These are phyloP conservation scores for Panulirus ornatus DNA, from an alignment of 1,140 invertebrate genomes.

Conservation along the genomic window DNA sequence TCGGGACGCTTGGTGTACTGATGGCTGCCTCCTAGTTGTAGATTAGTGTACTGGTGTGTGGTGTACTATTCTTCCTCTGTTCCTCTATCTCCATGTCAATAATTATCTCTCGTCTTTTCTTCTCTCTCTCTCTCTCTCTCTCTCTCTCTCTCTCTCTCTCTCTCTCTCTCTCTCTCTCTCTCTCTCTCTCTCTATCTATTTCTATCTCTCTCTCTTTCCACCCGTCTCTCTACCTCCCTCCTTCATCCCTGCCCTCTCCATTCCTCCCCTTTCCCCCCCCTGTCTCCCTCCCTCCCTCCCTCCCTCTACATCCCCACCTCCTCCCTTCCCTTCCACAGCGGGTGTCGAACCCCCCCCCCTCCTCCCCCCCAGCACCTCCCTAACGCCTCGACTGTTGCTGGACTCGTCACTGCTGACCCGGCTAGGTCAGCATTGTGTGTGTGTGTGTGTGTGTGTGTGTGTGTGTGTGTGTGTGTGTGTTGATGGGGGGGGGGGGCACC, in stretches of 20 bases:
- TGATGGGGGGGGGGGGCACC: too few relatives aligned
- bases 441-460: not conserved
- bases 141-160: conserved; percentile 10
- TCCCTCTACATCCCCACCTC: not conserved
- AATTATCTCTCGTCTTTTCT: too few relatives aligned
- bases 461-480: conserved; percentile 6
- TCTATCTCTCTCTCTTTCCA: too few relatives aligned
- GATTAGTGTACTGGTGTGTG: too few relatives aligned
- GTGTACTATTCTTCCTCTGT: too few relatives aligned
- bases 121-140: not conserved
- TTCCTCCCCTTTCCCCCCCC: not conserved
- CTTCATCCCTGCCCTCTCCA: not conserved
- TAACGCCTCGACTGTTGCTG: not conserved
- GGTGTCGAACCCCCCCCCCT: not conserved
- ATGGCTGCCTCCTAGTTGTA: too few relatives aligned
- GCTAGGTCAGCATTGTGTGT: not conserved
- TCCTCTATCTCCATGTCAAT: too few relatives aligned
- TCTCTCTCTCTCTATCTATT: too few relatives aligned
- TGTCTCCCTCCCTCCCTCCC: not conserved
- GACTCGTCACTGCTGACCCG: not conserved
- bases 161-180: conserved; percentile 30
- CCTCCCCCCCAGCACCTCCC: not conserved
- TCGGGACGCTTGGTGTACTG: too few relatives aligned
- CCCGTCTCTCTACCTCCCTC: not conserved
- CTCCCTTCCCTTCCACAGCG: not conserved